These are phyloP conservation scores for Lepus townsendii DNA, from an alignment of 2,797 vertebrate species.

Conservation along the genomic window DNA sequence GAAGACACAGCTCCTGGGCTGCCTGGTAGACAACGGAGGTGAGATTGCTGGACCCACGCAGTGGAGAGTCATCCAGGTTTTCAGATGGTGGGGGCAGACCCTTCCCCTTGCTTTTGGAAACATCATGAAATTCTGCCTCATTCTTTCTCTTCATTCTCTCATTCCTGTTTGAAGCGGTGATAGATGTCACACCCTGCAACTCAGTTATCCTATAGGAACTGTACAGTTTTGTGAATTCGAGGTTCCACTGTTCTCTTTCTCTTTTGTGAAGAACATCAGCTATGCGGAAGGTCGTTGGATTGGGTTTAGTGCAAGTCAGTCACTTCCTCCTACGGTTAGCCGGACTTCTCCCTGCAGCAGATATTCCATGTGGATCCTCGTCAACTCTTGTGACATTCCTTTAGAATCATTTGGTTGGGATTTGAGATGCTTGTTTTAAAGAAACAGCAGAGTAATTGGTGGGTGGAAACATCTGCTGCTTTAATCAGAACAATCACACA, in stretches of 20 bases:
- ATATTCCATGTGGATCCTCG: background rate
- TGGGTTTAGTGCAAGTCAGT: background rate
- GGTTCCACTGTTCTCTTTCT: background rate
- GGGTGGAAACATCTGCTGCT: background rate
- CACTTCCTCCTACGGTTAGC: background rate
- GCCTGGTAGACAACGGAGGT: conserved; percentile 89
- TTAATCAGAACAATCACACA: background rate
- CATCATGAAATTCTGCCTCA: background rate
- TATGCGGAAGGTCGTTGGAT: background rate
- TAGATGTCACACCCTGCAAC: too few relatives aligned
- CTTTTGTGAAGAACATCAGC: background rate
- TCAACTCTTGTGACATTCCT: background rate
- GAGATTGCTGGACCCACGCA: background rate
- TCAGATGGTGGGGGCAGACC: background rate
- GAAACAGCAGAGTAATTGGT: conserved; percentile 19
- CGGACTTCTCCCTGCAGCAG: background rate
- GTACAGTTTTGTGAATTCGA: background rate
- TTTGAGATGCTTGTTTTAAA: conserved; percentile 55
- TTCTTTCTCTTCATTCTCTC: background rate
- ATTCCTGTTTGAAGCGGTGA: background rate
- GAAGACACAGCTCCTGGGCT: conserved; percentile 84
- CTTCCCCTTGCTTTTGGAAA: background rate
- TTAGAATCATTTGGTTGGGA: background rate
- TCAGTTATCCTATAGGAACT: background rate
- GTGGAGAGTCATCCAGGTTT: background rate